phyloP scores from a whole-genome alignment of 1,140 invertebrate genomes.

The Drosophila takahashii region DNA sequence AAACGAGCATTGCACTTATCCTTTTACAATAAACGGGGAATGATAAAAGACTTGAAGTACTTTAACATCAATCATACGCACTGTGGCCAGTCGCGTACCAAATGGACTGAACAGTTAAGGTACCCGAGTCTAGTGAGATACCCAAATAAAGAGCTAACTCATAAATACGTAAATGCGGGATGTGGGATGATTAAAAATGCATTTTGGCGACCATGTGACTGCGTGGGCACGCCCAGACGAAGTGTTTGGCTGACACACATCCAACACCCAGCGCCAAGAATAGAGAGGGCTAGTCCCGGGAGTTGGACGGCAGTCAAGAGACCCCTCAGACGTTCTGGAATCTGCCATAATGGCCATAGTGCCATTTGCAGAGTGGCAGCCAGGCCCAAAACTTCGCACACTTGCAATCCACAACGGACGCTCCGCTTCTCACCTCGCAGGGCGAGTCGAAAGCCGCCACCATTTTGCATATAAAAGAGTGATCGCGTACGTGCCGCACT shows the following conservation, averaged over 20 bases:
- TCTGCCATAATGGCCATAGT: conserved; percentile 48
- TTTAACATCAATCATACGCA: conserved; percentile 20
- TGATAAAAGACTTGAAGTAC: too few species aligned
- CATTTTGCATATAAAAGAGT: conserved; percentile 71
- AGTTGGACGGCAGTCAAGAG: conserved; percentile 23
- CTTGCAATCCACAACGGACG: conserved; percentile 14
- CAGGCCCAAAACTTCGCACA: conserved; percentile 12
- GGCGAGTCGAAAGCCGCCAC: conserved; percentile 7
- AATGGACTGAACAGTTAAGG: background rate
- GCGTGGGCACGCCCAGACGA: conserved; percentile 39
- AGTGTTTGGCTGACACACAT: conserved; percentile 39
- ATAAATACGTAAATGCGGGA: conserved; percentile 3
- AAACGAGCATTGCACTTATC: too few species aligned
- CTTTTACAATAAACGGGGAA: too few species aligned
- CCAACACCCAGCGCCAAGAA: conserved; percentile 12
- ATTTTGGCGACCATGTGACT: conserved; percentile 26
- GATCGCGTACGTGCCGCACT: conserved; percentile 54
- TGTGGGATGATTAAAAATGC: conserved; percentile 20
- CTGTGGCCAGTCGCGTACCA: background rate
- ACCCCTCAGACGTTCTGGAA: conserved; percentile 60
- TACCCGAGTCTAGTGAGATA: background rate
- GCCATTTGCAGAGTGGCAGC: conserved; percentile 49
- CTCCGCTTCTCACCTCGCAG: conserved; percentile 23
- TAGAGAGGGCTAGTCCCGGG: conserved; percentile 5
- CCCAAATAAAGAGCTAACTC: conserved; percentile 12